Base-by-base conservation (phyloP, 1,140 invertebrate genomes). In the Helicoverpa armigera region DNA sequence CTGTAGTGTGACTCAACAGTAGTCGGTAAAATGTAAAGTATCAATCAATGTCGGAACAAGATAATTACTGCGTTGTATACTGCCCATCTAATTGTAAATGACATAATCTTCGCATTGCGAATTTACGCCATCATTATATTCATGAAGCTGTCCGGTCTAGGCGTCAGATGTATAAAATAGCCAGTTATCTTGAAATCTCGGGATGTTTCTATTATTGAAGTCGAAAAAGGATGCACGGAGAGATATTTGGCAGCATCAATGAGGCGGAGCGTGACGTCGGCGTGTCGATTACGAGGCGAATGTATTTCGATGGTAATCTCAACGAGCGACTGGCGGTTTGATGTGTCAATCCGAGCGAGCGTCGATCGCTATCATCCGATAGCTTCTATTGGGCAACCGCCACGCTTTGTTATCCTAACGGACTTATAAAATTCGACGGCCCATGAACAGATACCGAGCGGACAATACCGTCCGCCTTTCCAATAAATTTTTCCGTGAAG, bases 331-430 rank as follows among this genome's bases (percentile, higher is more conserved):
- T 80, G 84, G 83, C 86, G 86, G 89, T 88, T 92, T 91, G 92
- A 95, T 90, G 91, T 94, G 92, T 95, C 94, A 94, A 94, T 95
- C 92, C 83, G 72, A 82, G 60, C 87, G 82, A 73, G 79, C 78
- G 77, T 84, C 85, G 91, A 91, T 92, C 87, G 83, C 81, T 88
- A 90, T 91, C 89, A 83, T 53, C 79, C 85, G 85, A 91, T 89
- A 89, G 89, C 90, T 90, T 82, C 89, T 92, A 93, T 94, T 92
- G 91, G 89, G 88, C 88, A 94, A 92, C 88, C 90, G 88, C 85
- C 83, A 83, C 81, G 92, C 88, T 94, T 93, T 94, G 92, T 94
- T 94, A 90, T 90, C 88, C 85, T 89, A 90, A 92, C 88, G 88
- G 91, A 89, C 85, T 90, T 86, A 84, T 80, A 86, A 89, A 86